phyloP scores from a whole-genome alignment of 2,888 invertebrate genomes.

The Agrotis puta region DNA sequence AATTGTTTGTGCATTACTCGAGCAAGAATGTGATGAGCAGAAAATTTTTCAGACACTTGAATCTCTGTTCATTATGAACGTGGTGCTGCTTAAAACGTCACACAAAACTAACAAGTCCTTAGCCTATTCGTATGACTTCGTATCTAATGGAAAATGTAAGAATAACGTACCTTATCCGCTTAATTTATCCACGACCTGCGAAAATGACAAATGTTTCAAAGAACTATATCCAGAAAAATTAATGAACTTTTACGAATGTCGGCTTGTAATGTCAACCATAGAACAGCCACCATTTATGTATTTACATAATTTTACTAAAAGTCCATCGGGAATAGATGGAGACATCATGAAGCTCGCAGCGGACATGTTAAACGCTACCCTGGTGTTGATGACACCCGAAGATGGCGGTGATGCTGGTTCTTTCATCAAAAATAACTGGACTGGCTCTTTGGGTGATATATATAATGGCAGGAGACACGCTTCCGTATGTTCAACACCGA shows the following conservation, averaged over 20 bases:
- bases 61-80: constrained; percentile 69
- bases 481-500: constrained; percentile 75
- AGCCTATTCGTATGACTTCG: constrained; percentile 70
- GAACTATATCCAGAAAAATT: constrained; percentile 72
- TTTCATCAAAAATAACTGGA: constrained; percentile 76
- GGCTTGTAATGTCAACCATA: constrained; percentile 75
- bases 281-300: constrained; percentile 81
- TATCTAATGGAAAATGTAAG: constrained; percentile 69
- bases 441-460: constrained; percentile 80
- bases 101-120: constrained; percentile 55
- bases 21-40: constrained; percentile 71
- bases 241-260: constrained; percentile 73
- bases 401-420: constrained; percentile 69
- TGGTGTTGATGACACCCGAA: constrained; percentile 71
- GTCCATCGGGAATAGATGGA: constrained; percentile 75
- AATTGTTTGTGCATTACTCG: constrained; percentile 70
- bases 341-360: constrained; percentile 74
- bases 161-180: constrained; percentile 70
- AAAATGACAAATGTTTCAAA: constrained; percentile 69
- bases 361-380: constrained; percentile 75
- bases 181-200: constrained; percentile 64
- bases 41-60: constrained; percentile 71
- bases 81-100: constrained; percentile 70
- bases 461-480: constrained; percentile 71
- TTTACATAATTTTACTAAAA: constrained; percentile 68